A percentile compares a stretch with the other conserved stretches of the same genome.
phyloP scores from a whole-genome alignment of 2,113 vertebrate species.

The Lophochroa leadbeateri region DNA sequence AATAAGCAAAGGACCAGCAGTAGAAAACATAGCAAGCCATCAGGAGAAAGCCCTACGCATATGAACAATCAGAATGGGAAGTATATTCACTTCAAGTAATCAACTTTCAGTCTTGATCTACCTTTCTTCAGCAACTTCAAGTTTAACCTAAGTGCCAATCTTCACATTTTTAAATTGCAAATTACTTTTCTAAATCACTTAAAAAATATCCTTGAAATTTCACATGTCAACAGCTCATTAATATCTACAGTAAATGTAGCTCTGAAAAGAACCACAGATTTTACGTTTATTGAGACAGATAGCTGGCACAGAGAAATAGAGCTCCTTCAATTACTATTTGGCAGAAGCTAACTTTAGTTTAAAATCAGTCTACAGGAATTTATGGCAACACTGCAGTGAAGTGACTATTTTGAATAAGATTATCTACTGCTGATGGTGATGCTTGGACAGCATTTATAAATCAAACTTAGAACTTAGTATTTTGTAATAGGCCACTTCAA shows the following conservation, averaged over 20 bases:
- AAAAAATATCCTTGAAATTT: slow-evolving; percentile 77
- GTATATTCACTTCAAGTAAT: slow-evolving; percentile 8
- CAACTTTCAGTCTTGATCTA: slow-evolving; percentile 44
- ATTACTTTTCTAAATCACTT: slow-evolving; percentile 76
- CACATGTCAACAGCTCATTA: slow-evolving; percentile 77
- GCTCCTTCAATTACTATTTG: slow-evolving; percentile 73
- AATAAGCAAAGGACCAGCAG: background rate
- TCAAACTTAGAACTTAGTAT: slow-evolving; percentile 62
- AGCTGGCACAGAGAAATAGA: slow-evolving; percentile 70
- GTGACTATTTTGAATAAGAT: slow-evolving; percentile 76
- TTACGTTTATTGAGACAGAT: slow-evolving; percentile 74
- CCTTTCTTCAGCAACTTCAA: slow-evolving; percentile 52
- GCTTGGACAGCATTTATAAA: slow-evolving; percentile 67
- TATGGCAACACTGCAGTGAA: slow-evolving; percentile 69
- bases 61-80: slow-evolving; percentile 9
- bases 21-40: background rate
- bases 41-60: background rate
- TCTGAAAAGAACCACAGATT: slow-evolving; percentile 70
- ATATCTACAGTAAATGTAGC: slow-evolving; percentile 72
- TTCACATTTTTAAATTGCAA: slow-evolving; percentile 72
- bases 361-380: slow-evolving; percentile 73
- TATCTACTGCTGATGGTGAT: slow-evolving; percentile 65
- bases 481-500: slow-evolving; percentile 68
- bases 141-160: slow-evolving; percentile 67
- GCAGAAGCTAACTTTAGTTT: slow-evolving; percentile 76